Evolutionary conservation across 1,140 invertebrate genomes (phyloP).

Genomic region (Nasonia vitripennis): DNA sequence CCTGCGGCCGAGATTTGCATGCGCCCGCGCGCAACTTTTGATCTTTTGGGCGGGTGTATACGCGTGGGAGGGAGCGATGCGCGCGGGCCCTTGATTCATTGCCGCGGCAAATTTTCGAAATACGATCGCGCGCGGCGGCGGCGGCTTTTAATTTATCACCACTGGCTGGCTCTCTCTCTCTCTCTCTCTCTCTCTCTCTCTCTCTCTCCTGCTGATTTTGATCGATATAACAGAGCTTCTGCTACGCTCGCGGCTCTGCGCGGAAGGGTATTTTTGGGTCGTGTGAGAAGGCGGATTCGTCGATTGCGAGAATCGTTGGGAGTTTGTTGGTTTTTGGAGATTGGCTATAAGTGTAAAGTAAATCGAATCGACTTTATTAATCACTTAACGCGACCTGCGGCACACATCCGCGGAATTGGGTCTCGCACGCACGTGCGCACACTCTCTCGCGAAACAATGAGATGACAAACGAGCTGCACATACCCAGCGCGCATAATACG

Average conservation of each 20-base stretch:
- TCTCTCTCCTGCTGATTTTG: too few species aligned
- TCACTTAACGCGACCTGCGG: too few species aligned
- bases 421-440: background rate
- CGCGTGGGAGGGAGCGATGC: background rate
- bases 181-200: background rate
- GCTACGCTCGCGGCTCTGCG: too few species aligned
- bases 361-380: too few species aligned
- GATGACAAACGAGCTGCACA: conserved; percentile 35
- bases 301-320: too few species aligned
- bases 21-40: background rate
- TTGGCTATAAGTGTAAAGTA: too few species aligned
- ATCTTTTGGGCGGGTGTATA: background rate
- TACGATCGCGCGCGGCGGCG: background rate
- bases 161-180: background rate
- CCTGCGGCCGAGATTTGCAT: conserved; percentile 1
- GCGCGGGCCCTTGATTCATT: background rate
- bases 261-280: too few species aligned
- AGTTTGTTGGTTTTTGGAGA: too few species aligned
- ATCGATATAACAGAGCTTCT: too few species aligned
- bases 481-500: background rate
- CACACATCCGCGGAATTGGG: too few species aligned
- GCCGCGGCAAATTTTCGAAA: conserved; percentile 14
- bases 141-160: conserved; percentile 7
- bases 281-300: too few species aligned
- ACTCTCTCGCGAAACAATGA: conserved; percentile 30